Evolutionary conservation across 2,888 invertebrate species (phyloP), one percentile per base, ranked within the genome.

Genomic region (Alcis repandata): DNA sequence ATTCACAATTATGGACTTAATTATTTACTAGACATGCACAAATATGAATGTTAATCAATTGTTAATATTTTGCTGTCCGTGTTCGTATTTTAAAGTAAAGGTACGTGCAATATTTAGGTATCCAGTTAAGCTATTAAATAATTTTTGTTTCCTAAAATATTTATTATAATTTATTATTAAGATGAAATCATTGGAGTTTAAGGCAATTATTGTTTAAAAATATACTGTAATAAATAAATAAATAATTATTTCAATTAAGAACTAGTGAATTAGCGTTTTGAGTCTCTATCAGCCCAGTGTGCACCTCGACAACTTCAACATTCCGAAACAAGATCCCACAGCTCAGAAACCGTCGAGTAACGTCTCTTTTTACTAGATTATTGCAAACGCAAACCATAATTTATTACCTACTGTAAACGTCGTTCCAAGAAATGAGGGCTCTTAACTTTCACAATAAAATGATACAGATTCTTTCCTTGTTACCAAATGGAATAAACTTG

Each of bases 321-420:
- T 58, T 41, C 66, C 65, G 74, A 74, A 76, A 76, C 76, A 74
- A 67, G 68, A 71, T 68, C 15, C 17, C 10, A 9, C 61, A 72
- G 75, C 75, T 79, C 70, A 69, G 60, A 71, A 76, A 76, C 71
- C 68, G 63, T 61, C 69, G 68, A 2, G 27, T n/a, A 27, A 27
- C 69, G 66, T 74, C 74, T 59, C 59, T 72, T 76, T 79, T 77
- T 73, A 57, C 72, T 76, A 76, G 71, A 73, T 69, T 71, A 71
- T 68, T 64, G 49, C 69, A 74, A 71, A 67, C 48, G 40, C 56
- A 63, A 67, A 63, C 67, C 63, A 36, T 67, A 63, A 67, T 67
- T 67, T 67, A 67, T 67, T 57, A 48, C 57, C 56, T 41, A 41
- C 59, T 52, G 51, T 54, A 62, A 62, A 67, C 61, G 59, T 59